Evolutionary conservation across 1,140 invertebrate genomes (phyloP).

Genomic region (Drosophila ficusphila): DNA sequence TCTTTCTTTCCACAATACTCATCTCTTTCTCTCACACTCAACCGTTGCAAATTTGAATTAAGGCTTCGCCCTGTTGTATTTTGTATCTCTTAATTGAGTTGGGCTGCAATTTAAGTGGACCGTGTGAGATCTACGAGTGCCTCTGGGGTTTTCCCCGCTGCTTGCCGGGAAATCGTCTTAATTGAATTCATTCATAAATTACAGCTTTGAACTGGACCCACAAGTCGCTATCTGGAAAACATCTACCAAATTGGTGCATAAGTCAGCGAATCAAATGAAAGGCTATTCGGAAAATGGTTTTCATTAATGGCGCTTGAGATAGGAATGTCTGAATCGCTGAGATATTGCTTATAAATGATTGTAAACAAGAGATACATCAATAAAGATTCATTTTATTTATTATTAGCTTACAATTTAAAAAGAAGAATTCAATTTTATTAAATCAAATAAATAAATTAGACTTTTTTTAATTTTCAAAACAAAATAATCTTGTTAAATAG

Average conservation of each 20-base stretch:
- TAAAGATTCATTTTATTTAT: neutral
- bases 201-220: conserved; percentile 41
- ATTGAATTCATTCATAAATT: conserved; percentile 78
- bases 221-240: conserved; percentile 30
- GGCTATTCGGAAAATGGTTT: conserved; percentile 37
- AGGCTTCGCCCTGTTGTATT: conserved; percentile 10
- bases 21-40: neutral
- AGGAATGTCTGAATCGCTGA: conserved; percentile 2
- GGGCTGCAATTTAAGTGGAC: conserved; percentile 55
- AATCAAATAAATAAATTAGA: neutral
- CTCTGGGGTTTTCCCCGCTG: conserved; percentile 24
- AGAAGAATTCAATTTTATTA: too few species aligned
- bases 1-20: neutral
- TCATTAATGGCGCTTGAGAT: conserved; percentile 17
- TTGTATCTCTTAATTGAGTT: conserved; percentile 58
- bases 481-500: neutral
- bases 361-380: conserved; percentile 2
- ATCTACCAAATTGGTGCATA: conserved; percentile 46
- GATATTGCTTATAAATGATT: conserved; percentile 9
- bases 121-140: conserved; percentile 38
- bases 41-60: conserved; percentile 55
- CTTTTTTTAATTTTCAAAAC: neutral
- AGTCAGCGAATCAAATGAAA: conserved; percentile 30
- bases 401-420: too few species aligned
- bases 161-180: conserved; percentile 59